These are phyloP conservation scores for Tenebrio molitor DNA, from an alignment of 1,140 invertebrate species.

Conservation along the genomic window DNA sequence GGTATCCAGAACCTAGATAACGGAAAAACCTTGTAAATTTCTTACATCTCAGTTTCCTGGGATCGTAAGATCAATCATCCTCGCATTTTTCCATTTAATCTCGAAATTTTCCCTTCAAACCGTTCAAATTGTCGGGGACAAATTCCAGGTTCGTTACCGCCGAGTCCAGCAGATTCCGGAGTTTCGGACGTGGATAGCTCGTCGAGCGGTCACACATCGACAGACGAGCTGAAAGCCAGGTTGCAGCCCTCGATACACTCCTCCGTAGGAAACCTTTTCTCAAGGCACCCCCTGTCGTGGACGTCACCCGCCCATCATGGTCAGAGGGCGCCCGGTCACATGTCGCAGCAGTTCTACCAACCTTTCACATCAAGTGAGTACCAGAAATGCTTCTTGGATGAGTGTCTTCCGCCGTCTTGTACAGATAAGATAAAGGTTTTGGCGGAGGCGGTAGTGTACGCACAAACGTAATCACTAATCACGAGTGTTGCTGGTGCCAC, in stretches of 20 bases:
- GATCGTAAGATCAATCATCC: background rate
- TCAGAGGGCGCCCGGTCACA: conserved; percentile 58
- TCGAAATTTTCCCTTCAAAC: background rate
- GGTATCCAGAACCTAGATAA: background rate
- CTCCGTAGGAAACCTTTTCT: conserved; percentile 59
- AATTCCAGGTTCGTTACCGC: conserved; percentile 88
- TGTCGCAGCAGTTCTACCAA: conserved; percentile 61
- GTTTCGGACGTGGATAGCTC: conserved; percentile 97
- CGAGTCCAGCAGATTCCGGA: conserved; percentile 96
- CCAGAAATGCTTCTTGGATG: background rate
- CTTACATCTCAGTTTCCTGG: background rate
- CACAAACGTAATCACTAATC: too few species aligned
- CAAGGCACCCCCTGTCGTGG: conserved; percentile 59
- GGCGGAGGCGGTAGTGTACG: too few species aligned
- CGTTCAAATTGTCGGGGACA: conserved; percentile 12
- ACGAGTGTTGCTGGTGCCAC: too few species aligned
- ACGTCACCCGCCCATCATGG: conserved; percentile 54
- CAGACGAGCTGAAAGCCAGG: conserved; percentile 88
- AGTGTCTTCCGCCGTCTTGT: too few species aligned
- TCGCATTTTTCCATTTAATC: background rate
- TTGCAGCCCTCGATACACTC: conserved; percentile 67
- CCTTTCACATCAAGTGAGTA: conserved; percentile 61
- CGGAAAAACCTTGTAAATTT: background rate
- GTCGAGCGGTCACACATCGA: conserved; percentile 87
- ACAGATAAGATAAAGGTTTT: background rate